A percentile compares a stretch with the other conserved stretches of the same genome.
Conservation (phyloP, 1,140 invertebrate species). For the Bombus terrestris region DNA sequence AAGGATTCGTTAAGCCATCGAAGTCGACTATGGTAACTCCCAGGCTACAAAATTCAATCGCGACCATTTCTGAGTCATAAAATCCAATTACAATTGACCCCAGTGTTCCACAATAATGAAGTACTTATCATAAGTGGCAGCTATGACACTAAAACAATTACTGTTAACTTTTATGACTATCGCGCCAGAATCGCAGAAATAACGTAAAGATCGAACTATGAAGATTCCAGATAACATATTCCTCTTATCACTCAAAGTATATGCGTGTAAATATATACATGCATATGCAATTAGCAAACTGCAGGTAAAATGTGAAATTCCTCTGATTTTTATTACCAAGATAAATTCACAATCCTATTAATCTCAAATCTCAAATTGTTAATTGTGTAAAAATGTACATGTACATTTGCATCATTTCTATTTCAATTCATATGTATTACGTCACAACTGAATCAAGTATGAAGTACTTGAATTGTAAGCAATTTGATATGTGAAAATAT, state of each 20-base stretch:
- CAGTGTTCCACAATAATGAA: neutral
- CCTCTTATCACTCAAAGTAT: neutral
- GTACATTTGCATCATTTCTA: too few species aligned
- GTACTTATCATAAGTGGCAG: neutral
- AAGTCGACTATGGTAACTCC: neutral
- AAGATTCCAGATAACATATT: neutral
- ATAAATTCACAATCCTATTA: too few species aligned
- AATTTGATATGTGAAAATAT: too few species aligned
- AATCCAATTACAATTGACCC: slow-evolving; percentile 1
- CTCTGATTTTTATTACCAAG: too few species aligned
- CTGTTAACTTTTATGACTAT: neutral
- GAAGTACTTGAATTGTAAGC: too few species aligned
- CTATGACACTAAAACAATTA: neutral
- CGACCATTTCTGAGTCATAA: neutral
- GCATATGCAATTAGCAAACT: too few species aligned
- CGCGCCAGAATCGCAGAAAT: neutral
- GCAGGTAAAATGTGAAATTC: too few species aligned
- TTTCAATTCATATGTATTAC: too few species aligned
- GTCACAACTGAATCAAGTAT: too few species aligned
- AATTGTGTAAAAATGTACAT: too few species aligned
- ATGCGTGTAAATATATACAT: neutral
- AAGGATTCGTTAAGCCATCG: neutral
- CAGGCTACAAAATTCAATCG: neutral
- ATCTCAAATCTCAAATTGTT: too few species aligned
- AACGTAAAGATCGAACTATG: neutral